A percentile compares a stretch with the other conserved stretches of the same genome.
These are phyloP conservation scores for Brachynemurus nebulosus DNA, from an alignment of 2,888 invertebrate species.

Conservation along the genomic window DNA sequence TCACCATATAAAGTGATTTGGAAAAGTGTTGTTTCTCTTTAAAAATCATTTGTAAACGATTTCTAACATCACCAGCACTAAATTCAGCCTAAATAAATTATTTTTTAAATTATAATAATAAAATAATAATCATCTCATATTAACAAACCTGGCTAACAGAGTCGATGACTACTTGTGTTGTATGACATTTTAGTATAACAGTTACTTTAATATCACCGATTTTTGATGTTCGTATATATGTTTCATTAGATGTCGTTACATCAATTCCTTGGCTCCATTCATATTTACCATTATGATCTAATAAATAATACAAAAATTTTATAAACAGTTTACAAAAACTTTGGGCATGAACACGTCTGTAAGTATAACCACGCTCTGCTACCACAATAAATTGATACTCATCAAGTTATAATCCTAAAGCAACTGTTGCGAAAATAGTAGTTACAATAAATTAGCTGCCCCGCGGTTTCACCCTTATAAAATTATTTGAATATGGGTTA, in stretches of 20 bases:
- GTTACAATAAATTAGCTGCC: too few relatives aligned
- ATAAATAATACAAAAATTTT: too few relatives aligned
- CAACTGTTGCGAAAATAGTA: too few relatives aligned
- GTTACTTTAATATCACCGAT: conserved; percentile 44
- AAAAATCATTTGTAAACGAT: conserved; percentile 36
- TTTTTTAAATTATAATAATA: neutral
- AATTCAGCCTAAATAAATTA: conserved; percentile 45
- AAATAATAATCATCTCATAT: conserved; percentile 5
- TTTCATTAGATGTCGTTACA: conserved; percentile 36
- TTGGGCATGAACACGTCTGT: too few relatives aligned
- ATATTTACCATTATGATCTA: conserved; percentile 14
- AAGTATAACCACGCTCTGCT: too few relatives aligned
- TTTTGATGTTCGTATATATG: conserved; percentile 42
- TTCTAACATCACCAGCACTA: conserved; percentile 67
- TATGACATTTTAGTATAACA: conserved; percentile 36
- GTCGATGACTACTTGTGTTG: conserved; percentile 36
- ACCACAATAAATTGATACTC: too few relatives aligned
- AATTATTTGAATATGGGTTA: too few relatives aligned
- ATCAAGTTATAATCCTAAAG: too few relatives aligned
- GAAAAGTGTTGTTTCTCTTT: conserved; percentile 11
- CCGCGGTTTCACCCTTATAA: too few relatives aligned
- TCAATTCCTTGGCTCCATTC: conserved; percentile 37
- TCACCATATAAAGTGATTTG: neutral
- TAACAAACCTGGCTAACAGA: conserved; percentile 44
- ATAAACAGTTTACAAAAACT: too few relatives aligned